Percentiles rank a stretch among this genome's conserved stretches.
Conservation (phyloP, 1,140 invertebrate genomes). For the Pinna nobilis region DNA sequence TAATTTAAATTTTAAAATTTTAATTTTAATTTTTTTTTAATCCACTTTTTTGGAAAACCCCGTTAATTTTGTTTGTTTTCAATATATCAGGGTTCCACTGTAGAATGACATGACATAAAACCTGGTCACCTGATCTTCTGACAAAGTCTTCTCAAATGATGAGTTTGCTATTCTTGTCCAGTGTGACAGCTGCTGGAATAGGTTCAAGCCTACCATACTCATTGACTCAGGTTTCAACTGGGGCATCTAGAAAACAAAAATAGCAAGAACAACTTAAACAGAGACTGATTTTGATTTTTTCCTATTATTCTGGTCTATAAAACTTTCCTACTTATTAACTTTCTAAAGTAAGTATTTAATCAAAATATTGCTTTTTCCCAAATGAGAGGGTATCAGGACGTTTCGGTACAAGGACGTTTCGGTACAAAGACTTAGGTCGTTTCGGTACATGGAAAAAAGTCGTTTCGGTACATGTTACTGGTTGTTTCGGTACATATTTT, state of each 20-base stretch:
- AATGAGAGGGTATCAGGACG: too few relatives aligned
- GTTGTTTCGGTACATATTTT: too few relatives aligned
- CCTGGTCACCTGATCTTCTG: constrained; percentile 67
- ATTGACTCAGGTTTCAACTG: constrained; percentile 90
- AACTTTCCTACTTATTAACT: not conserved
- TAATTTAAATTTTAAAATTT: too few relatives aligned
- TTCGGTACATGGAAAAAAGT: too few relatives aligned
- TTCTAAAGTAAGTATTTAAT: not conserved
- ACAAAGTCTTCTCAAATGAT: constrained; percentile 61
- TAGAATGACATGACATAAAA: not conserved
- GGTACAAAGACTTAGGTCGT: too few relatives aligned
- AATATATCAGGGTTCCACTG: not conserved
- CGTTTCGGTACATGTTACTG: too few relatives aligned
- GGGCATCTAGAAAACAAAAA: constrained; percentile 80
- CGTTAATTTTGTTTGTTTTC: too few relatives aligned
- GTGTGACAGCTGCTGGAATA: constrained; percentile 93
- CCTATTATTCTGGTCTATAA: not conserved
- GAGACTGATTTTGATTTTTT: not conserved
- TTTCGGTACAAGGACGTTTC: too few relatives aligned
- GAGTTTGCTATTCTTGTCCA: constrained; percentile 83
- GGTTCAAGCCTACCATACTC: constrained; percentile 91
- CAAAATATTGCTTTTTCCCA: too few relatives aligned
- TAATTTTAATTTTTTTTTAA: too few relatives aligned
- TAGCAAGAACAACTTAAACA: not conserved
- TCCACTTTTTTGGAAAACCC: too few relatives aligned